Evolutionary conservation across 2,113 vertebrate genomes (phyloP), one percentile per base, ranked within the genome.

Genomic region (Riparia riparia): DNA sequence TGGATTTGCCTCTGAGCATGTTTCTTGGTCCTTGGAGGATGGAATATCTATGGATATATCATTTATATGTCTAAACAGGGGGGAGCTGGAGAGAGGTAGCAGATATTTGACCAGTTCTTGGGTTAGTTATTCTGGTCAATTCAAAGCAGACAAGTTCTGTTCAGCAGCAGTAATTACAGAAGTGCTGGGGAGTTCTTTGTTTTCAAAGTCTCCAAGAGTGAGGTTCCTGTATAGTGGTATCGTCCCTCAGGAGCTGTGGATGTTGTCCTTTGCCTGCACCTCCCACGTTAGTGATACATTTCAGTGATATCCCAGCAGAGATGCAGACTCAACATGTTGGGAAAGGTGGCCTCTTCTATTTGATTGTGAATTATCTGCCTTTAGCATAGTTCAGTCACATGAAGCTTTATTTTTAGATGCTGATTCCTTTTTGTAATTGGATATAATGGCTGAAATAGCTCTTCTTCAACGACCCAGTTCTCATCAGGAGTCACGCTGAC

Each of bases 351-450:
- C 66, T 84, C 53, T 49, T 86, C 64, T 68, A 4, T 72, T 86
- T 92, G 82, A 45, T 93, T 89, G 82, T 86, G 90, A 93, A 89
- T 96, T 96, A 71, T 79, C 61, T 74, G 65, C 64, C 64, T 92
- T 88, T 92, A 92, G 86, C 94, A 39, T 81, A 89, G 76, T 86
- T 92, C 88, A 92, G 80, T 53, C 57, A 84, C 61, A 90, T 24
- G 0, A 78, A 92, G 60, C n/a, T 84, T 95, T 94, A 95, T 96
- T 95, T 96, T 94, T 94, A 93, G 92, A 68, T 71, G 54, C 56
- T 22, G 80, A 29, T 81, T 95, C n/a, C 41, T 94, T 94, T 92
- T 91, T 92, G 80, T 92, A 95, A 96, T 96, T 96, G 51, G 88
- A 37, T 83, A 51, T 68, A 89, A 92, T 82, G 57, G 64, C 77